These are phyloP conservation scores for Nemopilema nomurai DNA, from an alignment of 30 jellyfish, hydroid and myxozoan species.

Conservation along the genomic window DNA sequence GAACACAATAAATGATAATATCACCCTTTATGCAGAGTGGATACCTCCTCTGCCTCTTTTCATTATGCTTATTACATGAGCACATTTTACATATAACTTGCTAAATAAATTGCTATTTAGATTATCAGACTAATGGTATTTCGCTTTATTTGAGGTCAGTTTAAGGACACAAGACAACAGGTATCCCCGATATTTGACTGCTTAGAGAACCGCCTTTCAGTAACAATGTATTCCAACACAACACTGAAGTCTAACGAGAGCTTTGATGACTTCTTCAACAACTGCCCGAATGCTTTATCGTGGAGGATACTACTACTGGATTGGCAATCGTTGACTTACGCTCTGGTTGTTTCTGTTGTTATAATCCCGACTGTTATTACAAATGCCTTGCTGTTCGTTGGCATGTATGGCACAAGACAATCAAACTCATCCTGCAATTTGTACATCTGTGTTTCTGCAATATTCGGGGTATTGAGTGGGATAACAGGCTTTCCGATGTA, in stretches of 20 bases:
- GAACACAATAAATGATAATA: too few species aligned
- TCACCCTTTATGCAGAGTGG: too few species aligned
- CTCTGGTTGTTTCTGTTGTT: conserved; percentile 8
- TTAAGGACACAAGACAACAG: too few species aligned
- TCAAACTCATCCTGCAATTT: not conserved
- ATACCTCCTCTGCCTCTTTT: too few species aligned
- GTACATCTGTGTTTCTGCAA: conserved; percentile 9
- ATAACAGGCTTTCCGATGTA: conserved; percentile 44
- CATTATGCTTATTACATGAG: too few species aligned
- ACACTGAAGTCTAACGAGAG: not conserved
- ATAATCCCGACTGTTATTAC: conserved; percentile 8
- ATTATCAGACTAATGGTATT: too few species aligned
- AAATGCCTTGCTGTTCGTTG: conserved; percentile 29
- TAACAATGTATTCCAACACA: not conserved
- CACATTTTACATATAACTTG: too few species aligned
- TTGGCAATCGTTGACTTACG: conserved; percentile 34
- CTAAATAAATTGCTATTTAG: too few species aligned
- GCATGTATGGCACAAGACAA: conserved; percentile 8
- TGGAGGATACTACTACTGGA: conserved; percentile 25
- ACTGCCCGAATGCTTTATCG: conserved; percentile 42
- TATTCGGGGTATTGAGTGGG: conserved; percentile 18
- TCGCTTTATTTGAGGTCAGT: too few species aligned
- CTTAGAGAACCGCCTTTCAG: not conserved
- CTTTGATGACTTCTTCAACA: not conserved
- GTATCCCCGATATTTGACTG: too few species aligned